Evolutionary conservation across 2,113 vertebrate species (phyloP).

Genomic region (Bambusicola thoracicus): DNA sequence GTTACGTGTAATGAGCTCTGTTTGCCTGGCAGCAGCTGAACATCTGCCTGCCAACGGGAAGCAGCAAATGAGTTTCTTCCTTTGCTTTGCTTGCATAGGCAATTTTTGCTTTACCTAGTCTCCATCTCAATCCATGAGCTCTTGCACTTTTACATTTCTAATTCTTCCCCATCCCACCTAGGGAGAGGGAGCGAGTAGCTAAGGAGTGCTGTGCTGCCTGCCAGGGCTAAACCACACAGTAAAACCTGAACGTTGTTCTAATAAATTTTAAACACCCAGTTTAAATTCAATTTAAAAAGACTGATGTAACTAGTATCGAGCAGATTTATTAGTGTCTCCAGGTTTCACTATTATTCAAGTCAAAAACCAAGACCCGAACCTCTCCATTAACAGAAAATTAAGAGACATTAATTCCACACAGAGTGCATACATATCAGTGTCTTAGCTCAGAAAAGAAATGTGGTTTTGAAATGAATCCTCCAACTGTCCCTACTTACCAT

Average conservation of each 20-base stretch:
- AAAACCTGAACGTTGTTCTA: not conserved
- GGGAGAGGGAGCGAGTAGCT: not conserved
- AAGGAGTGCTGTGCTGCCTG: not conserved
- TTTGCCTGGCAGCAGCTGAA: not conserved
- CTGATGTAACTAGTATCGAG: not conserved
- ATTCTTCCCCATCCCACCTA: not conserved
- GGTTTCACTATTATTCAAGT: not conserved
- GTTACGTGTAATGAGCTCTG: not conserved
- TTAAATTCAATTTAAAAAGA: not conserved
- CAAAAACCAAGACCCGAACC: not conserved
- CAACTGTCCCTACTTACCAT: not conserved
- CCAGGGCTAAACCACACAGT: not conserved
- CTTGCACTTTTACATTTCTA: not conserved
- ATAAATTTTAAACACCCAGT: not conserved
- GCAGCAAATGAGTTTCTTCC: not conserved
- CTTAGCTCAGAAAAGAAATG: not conserved
- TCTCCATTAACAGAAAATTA: not conserved
- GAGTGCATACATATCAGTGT: not conserved
- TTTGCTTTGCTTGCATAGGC: not conserved
- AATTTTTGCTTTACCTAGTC: not conserved
- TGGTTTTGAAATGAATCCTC: not conserved
- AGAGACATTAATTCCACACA: not conserved
- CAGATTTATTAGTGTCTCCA: not conserved
- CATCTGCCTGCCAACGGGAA: not conserved
- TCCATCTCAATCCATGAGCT: not conserved